phyloP scores from a whole-genome alignment of 2,888 invertebrate species.

The Hirtodrosophila duncani region DNA sequence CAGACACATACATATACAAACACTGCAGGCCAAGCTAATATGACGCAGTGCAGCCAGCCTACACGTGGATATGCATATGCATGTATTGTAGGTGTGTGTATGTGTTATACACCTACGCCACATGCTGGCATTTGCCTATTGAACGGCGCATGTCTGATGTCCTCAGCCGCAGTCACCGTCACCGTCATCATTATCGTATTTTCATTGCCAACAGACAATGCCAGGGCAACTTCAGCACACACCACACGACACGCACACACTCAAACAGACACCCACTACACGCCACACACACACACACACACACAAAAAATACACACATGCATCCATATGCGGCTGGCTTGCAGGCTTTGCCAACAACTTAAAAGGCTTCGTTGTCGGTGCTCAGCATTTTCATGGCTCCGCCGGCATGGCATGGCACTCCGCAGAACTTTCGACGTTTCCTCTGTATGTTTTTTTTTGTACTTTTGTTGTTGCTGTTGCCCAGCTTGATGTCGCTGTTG shows the following conservation, averaged over 20 bases:
- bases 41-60: constrained; percentile 11
- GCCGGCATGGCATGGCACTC: no score
- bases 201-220: constrained; percentile 74
- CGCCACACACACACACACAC: constrained; percentile 23
- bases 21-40: constrained; percentile 1
- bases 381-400: constrained; percentile 53
- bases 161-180: constrained; percentile 1
- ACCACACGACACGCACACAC: constrained; percentile 21
- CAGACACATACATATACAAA: constrained; percentile 22
- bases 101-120: constrained; percentile 9
- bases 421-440: constrained; percentile 10
- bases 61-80: constrained; percentile 6
- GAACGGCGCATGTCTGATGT: constrained; percentile 56
- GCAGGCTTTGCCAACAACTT: constrained; percentile 70
- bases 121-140: constrained; percentile 25
- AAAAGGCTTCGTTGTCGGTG: constrained; percentile 64
- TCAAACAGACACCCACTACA: constrained; percentile 41
- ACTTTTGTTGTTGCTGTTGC: constrained; percentile 15
- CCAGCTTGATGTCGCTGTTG: constrained; percentile 28
- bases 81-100: not conserved
- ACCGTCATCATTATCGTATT: constrained; percentile 49
- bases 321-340: constrained; percentile 28
- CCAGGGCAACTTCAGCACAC: constrained; percentile 55
- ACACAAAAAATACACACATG: constrained; percentile 7
- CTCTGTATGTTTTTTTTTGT: not conserved